Percentiles rank a stretch among this genome's conserved stretches.
phyloP scores from a whole-genome alignment of 2,888 invertebrate genomes.

The Lathronympha strigana region DNA sequence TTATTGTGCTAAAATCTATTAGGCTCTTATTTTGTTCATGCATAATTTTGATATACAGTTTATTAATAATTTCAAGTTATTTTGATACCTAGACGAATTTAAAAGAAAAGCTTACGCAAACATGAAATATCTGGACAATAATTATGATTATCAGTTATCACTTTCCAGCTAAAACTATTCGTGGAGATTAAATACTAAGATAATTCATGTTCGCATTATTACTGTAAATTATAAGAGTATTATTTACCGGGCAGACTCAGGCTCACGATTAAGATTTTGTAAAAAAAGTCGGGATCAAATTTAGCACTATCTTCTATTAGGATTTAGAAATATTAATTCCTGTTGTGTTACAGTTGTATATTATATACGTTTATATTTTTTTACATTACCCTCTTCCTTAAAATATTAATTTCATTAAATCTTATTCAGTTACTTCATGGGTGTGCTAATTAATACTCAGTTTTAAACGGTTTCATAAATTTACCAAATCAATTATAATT shows the following conservation, averaged over 20 bases:
- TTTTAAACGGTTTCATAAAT: conserved; percentile 7
- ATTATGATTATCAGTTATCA: conserved; percentile 4
- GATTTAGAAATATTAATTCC: conserved; percentile 1
- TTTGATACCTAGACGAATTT: background rate
- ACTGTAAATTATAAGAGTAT: conserved; percentile 1
- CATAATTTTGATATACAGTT: conserved; percentile 24
- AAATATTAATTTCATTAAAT: conserved; percentile 32
- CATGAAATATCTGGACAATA: conserved; percentile 8
- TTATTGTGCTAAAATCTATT: conserved; percentile 23
- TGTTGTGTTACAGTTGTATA: conserved; percentile 19
- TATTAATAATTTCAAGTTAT: conserved; percentile 10
- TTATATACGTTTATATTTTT: conserved; percentile 22
- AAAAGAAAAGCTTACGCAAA: conserved; percentile 7
- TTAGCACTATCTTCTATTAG: background rate
- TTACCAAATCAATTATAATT: conserved; percentile 16
- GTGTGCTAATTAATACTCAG: conserved; percentile 16
- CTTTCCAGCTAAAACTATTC: background rate
- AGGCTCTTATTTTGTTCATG: conserved; percentile 22
- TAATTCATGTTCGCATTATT: background rate
- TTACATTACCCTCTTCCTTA: conserved; percentile 30
- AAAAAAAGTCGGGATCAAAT: background rate
- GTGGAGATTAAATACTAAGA: background rate
- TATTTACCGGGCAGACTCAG: background rate
- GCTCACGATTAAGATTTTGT: background rate
- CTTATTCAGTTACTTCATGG: conserved; percentile 20